Percentiles rank a stretch among this genome's conserved stretches.
These are phyloP conservation scores for Mionectes olivaceus DNA, from an alignment of 2,797 vertebrate species.

Conservation along the genomic window DNA sequence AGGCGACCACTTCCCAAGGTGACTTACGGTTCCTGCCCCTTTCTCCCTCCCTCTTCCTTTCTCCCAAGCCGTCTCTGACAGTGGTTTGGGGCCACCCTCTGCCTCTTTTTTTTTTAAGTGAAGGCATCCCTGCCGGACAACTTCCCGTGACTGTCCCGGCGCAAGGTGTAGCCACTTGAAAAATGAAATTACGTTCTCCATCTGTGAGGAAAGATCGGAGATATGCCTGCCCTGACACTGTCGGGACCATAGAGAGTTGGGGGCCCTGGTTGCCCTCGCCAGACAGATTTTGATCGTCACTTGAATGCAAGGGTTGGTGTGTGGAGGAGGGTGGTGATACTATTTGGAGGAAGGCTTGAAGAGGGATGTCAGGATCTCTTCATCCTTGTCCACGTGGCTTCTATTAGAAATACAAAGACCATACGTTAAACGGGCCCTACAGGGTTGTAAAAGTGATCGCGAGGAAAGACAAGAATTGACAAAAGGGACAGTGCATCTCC, in stretches of 20 bases:
- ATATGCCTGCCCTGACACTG: rapidly evolving
- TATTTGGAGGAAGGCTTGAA: neutral
- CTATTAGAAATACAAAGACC: slow-evolving; percentile 73
- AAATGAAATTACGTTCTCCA: neutral
- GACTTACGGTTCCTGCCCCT: neutral
- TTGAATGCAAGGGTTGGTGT: neutral
- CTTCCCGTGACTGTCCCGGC: neutral
- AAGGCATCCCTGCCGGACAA: neutral
- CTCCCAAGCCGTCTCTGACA: neutral
- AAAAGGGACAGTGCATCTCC: slow-evolving; percentile 1
- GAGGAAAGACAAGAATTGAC: slow-evolving; percentile 66
- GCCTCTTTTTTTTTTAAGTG: rapidly evolving
- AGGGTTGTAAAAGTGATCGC: slow-evolving; percentile 50
- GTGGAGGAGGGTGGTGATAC: neutral
- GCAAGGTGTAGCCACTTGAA: slow-evolving; percentile 26
- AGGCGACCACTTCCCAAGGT: neutral
- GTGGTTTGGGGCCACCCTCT: neutral
- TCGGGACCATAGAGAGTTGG: rapidly evolving
- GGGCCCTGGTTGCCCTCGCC: neutral
- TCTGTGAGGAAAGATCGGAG: too few relatives aligned
- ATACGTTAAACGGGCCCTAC: slow-evolving; percentile 46
- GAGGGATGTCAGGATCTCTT: neutral
- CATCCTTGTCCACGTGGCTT: slow-evolving; percentile 58
- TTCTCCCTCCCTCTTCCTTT: neutral
- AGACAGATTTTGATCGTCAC: neutral